Evolutionary conservation across 2,797 vertebrate genomes (phyloP).

Genomic region (Coregonus sp.): DNA sequence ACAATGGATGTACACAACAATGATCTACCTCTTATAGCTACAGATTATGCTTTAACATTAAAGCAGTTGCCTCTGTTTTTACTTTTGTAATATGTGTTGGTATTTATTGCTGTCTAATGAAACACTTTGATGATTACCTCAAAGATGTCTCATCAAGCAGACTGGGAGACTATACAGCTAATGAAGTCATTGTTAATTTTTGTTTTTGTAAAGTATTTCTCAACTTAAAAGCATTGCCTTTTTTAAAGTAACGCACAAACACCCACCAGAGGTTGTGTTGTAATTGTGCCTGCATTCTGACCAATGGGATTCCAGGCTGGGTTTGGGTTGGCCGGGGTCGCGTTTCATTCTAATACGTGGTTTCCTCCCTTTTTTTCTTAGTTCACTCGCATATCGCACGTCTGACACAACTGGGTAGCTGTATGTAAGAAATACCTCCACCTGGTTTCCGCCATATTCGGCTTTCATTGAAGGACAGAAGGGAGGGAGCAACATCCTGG

Average conservation of each 20-base stretch:
- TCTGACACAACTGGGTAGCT: neutral
- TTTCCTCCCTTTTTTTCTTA: neutral
- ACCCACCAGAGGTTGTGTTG: conserved; percentile 57
- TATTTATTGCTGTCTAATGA: conserved; percentile 85
- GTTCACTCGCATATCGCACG: neutral
- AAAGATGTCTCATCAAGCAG: conserved; percentile 76
- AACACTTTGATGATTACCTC: conserved; percentile 80
- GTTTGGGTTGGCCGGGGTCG: conserved; percentile 42
- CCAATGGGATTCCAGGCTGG: conserved; percentile 54
- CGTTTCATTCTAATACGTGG: conserved; percentile 36
- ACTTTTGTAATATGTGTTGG: conserved; percentile 82
- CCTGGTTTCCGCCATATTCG: neutral
- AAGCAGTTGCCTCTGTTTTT: conserved; percentile 80
- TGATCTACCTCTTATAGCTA: conserved; percentile 78
- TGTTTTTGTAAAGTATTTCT: conserved; percentile 46
- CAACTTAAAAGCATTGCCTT: conserved; percentile 64
- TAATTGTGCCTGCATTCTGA: conserved; percentile 68
- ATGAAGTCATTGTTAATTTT: conserved; percentile 72
- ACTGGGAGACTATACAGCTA: conserved; percentile 77
- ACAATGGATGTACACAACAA: conserved; percentile 75
- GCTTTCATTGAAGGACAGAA: conserved; percentile 7
- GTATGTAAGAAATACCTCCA: neutral
- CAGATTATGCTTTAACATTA: conserved; percentile 76
- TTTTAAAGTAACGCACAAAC: conserved; percentile 59
- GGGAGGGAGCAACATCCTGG: neutral